Conservation (phyloP, 2,888 invertebrate genomes). For the Spicauda simplicius region DNA sequence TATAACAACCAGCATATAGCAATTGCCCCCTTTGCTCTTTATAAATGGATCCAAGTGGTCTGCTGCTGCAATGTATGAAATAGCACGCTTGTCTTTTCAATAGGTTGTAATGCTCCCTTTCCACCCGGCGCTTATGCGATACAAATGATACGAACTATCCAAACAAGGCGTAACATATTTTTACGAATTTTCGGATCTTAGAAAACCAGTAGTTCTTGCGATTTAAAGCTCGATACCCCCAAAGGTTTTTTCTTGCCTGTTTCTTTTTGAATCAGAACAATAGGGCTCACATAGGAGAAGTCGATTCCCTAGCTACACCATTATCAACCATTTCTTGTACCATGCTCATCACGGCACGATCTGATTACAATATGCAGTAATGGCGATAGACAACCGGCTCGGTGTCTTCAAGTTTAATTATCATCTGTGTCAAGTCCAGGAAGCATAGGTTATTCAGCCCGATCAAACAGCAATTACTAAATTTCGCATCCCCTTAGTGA, state of each 20-base stretch:
- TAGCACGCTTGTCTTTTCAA: slow-evolving; percentile 39
- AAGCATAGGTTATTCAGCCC: slow-evolving; percentile 39
- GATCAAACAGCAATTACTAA: slow-evolving; percentile 39
- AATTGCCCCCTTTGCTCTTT: slow-evolving; percentile 39
- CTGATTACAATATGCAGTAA: slow-evolving; percentile 40
- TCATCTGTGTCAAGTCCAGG: slow-evolving; percentile 41
- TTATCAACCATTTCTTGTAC: slow-evolving; percentile 41
- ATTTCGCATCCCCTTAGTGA: slow-evolving; percentile 20
- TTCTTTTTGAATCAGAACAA: slow-evolving; percentile 45
- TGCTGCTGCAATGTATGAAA: slow-evolving; percentile 47
- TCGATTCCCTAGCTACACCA: slow-evolving; percentile 40
- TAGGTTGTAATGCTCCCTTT: slow-evolving; percentile 43
- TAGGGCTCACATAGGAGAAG: slow-evolving; percentile 47
- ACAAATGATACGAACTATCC: slow-evolving; percentile 42
- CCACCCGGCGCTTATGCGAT: slow-evolving; percentile 41
- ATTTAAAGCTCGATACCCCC: slow-evolving; percentile 44
- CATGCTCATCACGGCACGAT: slow-evolving; percentile 41
- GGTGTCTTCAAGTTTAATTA: slow-evolving; percentile 38
- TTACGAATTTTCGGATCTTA: slow-evolving; percentile 41
- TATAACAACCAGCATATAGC: slow-evolving; percentile 40
- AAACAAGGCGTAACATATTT: slow-evolving; percentile 42
- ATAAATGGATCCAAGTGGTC: slow-evolving; percentile 45
- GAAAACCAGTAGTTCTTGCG: slow-evolving; percentile 44
- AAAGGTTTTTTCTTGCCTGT: slow-evolving; percentile 41
- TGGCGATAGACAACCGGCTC: slow-evolving; percentile 43